Evolutionary conservation across 2,797 vertebrate genomes (phyloP).

Genomic region (Lacerta agilis): DNA sequence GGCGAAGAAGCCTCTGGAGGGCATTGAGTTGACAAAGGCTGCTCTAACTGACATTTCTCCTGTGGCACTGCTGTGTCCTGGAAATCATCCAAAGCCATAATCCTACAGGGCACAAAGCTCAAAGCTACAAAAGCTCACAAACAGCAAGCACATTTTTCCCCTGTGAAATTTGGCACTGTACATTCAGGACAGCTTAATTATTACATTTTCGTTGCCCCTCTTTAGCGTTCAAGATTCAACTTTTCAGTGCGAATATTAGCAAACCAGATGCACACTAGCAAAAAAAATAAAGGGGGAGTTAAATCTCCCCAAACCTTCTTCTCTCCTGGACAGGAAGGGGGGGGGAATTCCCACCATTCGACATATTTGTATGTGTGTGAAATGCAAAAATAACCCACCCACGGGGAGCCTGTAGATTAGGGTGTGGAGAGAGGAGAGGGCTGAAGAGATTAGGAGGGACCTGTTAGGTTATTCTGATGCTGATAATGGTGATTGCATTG

Average conservation of each 20-base stretch:
- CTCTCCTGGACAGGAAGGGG: conserved; percentile 44
- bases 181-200: conserved; percentile 28
- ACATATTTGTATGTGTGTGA: conserved; percentile 2
- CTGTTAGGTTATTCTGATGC: conserved; percentile 55
- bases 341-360: background rate
- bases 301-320: background rate
- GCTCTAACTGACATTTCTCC: background rate
- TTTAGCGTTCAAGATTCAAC: conserved; percentile 50
- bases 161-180: conserved; percentile 62
- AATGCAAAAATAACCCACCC: conserved; percentile 57
- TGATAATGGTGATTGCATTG: conserved; percentile 70
- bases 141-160: conserved; percentile 32
- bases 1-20: too few relatives aligned
- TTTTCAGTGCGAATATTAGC: conserved; percentile 64
- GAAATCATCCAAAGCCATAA: conserved; percentile 50
- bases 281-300: background rate
- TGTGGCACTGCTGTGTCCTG: background rate
- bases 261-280: conserved; percentile 32
- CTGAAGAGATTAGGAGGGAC: conserved; percentile 23
- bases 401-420: conserved; percentile 47
- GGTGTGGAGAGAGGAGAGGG: background rate
- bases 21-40: too few relatives aligned
- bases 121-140: conserved; percentile 45
- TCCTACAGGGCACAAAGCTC: conserved; percentile 7
- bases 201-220: conserved; percentile 44